Percentiles rank a stretch among this genome's conserved stretches.
Conservation (phyloP, 2,113 vertebrate species). For the Nothocercus nigrocapillus region DNA sequence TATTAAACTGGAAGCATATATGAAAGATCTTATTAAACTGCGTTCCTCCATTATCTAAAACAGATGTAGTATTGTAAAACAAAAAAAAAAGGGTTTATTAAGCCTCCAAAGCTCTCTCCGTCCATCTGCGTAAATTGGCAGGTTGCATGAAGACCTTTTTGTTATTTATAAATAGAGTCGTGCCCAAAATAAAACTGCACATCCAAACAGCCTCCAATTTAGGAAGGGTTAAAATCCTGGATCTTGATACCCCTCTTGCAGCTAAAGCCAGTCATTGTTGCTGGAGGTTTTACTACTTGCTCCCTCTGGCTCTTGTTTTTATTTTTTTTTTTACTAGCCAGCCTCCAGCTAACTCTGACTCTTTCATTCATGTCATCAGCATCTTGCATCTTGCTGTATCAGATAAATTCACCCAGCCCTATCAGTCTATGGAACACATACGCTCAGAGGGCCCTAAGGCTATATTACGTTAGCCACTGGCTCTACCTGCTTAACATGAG, state of each 20-base stretch:
- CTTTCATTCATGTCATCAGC: constrained; percentile 33
- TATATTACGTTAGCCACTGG: not conserved
- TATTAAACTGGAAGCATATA: constrained; percentile 24
- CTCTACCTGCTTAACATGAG: not conserved
- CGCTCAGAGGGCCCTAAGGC: not conserved
- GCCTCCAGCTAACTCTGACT: constrained; percentile 40
- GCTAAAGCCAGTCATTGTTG: constrained; percentile 9
- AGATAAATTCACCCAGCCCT: not conserved
- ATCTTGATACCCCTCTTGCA: not conserved
- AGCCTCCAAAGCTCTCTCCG: constrained; percentile 28
- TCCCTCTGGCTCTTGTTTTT: constrained; percentile 6
- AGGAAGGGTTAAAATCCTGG: constrained; percentile 18
- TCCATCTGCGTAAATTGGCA: constrained; percentile 48
- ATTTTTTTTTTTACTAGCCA: constrained; percentile 8
- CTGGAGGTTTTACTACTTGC: constrained; percentile 43
- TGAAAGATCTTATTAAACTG: constrained; percentile 36
- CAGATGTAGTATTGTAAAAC: constrained; percentile 35
- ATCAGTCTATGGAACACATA: not conserved
- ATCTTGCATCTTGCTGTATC: not conserved
- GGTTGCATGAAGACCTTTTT: constrained; percentile 44
- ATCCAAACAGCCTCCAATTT: constrained; percentile 14
- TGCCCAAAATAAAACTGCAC: constrained; percentile 14
- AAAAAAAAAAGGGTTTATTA: constrained; percentile 31
- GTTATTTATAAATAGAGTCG: constrained; percentile 41
- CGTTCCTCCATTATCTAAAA: constrained; percentile 46